Evolutionary conservation across 2,797 vertebrate species (phyloP).

Genomic region (Microchirus variegatus): DNA sequence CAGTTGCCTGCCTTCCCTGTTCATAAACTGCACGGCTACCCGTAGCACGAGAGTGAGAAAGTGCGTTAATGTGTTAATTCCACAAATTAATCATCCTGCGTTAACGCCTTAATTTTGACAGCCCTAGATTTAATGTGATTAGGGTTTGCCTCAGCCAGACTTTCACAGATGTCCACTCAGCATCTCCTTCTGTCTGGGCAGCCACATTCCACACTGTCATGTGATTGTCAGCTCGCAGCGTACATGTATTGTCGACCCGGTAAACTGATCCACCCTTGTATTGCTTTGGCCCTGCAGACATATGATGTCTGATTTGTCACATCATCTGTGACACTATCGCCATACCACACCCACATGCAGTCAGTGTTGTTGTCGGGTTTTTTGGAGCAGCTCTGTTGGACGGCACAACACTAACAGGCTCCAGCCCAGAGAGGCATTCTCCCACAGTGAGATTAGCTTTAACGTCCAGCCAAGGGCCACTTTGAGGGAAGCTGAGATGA

Average conservation of each 20-base stretch:
- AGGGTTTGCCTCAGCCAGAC: slow-evolving; percentile 29
- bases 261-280: slow-evolving; percentile 68
- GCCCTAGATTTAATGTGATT: slow-evolving; percentile 15
- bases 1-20: too few relatives aligned
- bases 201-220: slow-evolving; percentile 70
- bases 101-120: too few relatives aligned
- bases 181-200: slow-evolving; percentile 46
- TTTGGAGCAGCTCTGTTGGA: slow-evolving; percentile 11
- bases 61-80: too few relatives aligned
- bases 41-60: too few relatives aligned
- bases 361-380: neutral
- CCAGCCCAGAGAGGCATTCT: slow-evolving; percentile 38
- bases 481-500: slow-evolving; percentile 73
- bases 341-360: slow-evolving; percentile 1
- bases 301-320: slow-evolving; percentile 49
- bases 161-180: slow-evolving; percentile 40
- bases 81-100: too few relatives aligned
- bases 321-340: slow-evolving; percentile 8
- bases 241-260: slow-evolving; percentile 61
- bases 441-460: slow-evolving; percentile 60
- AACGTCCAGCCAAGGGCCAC: slow-evolving; percentile 61
- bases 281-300: slow-evolving; percentile 42
- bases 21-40: too few relatives aligned
- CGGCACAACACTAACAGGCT: slow-evolving; percentile 41
- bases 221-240: slow-evolving; percentile 63